A percentile compares a stretch with the other conserved stretches of the same genome.
These are phyloP conservation scores for Pholis gunnellus DNA, from an alignment of 2,113 vertebrate genomes.

Conservation along the genomic window DNA sequence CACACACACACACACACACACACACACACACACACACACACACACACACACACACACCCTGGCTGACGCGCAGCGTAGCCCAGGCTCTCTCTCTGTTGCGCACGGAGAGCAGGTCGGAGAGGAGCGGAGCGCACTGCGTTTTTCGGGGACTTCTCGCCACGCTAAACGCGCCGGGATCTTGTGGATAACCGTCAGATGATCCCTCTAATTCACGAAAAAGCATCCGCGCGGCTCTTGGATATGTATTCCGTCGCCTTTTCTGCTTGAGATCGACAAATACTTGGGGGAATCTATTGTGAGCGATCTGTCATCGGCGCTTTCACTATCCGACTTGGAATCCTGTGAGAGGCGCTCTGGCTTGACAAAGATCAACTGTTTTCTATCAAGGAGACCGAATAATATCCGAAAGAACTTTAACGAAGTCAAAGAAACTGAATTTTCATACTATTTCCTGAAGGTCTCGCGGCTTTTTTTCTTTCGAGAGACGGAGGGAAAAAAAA, in stretches of 20 bases:
- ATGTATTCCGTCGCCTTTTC: constrained; percentile 67
- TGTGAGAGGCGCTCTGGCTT: constrained; percentile 60
- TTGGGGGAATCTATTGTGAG: constrained; percentile 83
- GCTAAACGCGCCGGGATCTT: constrained; percentile 63
- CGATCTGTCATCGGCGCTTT: constrained; percentile 80
- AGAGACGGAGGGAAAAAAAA: constrained; percentile 47
- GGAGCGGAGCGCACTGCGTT: constrained; percentile 78
- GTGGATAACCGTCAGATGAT: constrained; percentile 73
- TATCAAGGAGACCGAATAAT: constrained; percentile 42
- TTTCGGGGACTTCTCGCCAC: constrained; percentile 70
- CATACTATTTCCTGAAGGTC: constrained; percentile 45
- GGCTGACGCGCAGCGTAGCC: constrained; percentile 75
- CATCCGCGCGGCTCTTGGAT: constrained; percentile 67
- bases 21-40: constrained; percentile 34
- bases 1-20: constrained; percentile 57
- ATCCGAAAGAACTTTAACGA: constrained; percentile 65
- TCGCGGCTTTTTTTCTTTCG: constrained; percentile 65
- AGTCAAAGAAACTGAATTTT: constrained; percentile 66
- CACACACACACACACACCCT: constrained; percentile 57
- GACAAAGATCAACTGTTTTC: constrained; percentile 71
- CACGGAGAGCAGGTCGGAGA: constrained; percentile 80
- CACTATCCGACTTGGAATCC: constrained; percentile 73
- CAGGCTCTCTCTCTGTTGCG: constrained; percentile 77
- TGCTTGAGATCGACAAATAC: constrained; percentile 65
- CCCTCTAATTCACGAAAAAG: constrained; percentile 7